Evolutionary conservation across 2,113 vertebrate species (phyloP).

Genomic region (Brienomyrus brachyistius): DNA sequence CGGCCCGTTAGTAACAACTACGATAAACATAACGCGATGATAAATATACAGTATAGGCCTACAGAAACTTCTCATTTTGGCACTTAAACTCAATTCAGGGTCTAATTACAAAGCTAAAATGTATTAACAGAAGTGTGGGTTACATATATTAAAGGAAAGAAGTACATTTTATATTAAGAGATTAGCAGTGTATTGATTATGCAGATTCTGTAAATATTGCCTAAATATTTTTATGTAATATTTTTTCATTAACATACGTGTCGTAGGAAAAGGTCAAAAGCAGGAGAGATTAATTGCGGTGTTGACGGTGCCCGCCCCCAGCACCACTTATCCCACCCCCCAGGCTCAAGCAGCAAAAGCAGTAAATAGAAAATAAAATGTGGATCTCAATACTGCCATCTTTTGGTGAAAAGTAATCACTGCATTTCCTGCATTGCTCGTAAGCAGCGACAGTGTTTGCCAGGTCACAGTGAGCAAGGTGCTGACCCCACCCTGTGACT

Average conservation of each 20-base stretch:
- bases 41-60: too few species aligned
- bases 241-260: neutral
- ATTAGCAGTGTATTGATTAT: too few species aligned
- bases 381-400: neutral
- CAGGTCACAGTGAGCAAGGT: neutral
- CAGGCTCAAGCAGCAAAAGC: neutral
- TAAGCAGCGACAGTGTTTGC: neutral
- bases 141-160: neutral
- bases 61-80: too few species aligned
- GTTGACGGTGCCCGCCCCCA: neutral
- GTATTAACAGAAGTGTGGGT: neutral
- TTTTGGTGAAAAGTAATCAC: neutral
- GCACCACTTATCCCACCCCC: neutral
- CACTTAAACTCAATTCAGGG: too few species aligned
- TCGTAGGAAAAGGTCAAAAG: neutral
- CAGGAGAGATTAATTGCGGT: neutral
- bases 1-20: too few species aligned
- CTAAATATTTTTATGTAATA: neutral
- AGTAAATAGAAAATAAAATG: neutral
- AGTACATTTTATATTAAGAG: too few species aligned
- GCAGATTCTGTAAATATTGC: neutral
- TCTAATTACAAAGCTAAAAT: neutral
- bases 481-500: neutral
- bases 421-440: neutral
- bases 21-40: too few species aligned